Base-by-base conservation (phyloP, 2,113 vertebrate species). In the Sinocyclocheilus grahami region DNA sequence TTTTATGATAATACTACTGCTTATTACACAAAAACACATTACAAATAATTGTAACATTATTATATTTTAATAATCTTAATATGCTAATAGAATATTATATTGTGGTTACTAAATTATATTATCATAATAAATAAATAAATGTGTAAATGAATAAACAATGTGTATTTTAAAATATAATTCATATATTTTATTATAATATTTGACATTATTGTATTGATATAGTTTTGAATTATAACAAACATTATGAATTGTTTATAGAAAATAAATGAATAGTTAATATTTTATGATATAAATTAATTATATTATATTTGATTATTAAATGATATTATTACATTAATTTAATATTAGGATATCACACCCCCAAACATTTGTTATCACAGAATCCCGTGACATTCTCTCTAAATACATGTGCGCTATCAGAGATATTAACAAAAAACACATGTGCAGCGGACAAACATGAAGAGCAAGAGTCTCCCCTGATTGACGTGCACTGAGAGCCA, bases 401-500 rank as follows among this genome's bases (percentile, higher is more conserved):
- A 60, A 60, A 60, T 3, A 60, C 69, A 71, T 18, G 30, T 37
- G 30, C 3, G 72, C 20, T 48, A 12, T 76, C 74, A 76, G n/a
- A 51, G 22, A 27, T 76, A 24, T 76, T 75, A 58, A 85, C 33
- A 48, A 62, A 84, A 86, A 75, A 78, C 78, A 91, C 86, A 79
- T 75, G 37, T 46, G 22, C n/a, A 67, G n/a, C 60, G 79, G 39
- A 82, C 42, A 51, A 67, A 82, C 62, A 82, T 33, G 79, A 82
- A 67, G 6, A 82, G 62, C 75, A 67, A 79, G 83, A 89, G 90
- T 85, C 91, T 88, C 86, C 80, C 51, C 86, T 89, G 93, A 93
- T 93, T 87, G 92, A 94, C 92, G 90, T 90, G 91, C 90, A 88
- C 87, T 46, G 90, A 92, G 85, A 91, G 86, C 89, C 91, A 89